These are phyloP conservation scores for Micrastur ruficollis DNA, from an alignment of 2,797 vertebrate genomes.

Conservation along the genomic window DNA sequence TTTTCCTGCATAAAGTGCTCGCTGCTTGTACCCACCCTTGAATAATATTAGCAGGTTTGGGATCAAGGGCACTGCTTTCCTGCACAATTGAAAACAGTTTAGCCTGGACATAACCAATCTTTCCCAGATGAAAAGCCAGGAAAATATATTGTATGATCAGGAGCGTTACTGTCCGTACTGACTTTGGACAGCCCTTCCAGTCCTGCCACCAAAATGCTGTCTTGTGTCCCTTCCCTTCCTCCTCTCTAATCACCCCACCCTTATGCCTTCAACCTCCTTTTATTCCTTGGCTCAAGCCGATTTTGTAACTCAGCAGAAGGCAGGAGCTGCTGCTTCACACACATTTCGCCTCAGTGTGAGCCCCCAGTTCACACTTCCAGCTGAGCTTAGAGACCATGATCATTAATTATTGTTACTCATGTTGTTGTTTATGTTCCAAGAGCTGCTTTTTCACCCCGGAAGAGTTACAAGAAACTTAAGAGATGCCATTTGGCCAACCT, in stretches of 20 bases:
- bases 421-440: constrained; percentile 46
- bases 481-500: not conserved
- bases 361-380: constrained; percentile 53
- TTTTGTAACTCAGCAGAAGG: constrained; percentile 59
- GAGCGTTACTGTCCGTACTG: not conserved
- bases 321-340: constrained; percentile 66
- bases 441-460: constrained; percentile 44
- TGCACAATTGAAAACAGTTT: not conserved
- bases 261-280: not conserved
- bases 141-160: not conserved
- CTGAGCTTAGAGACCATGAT: not conserved
- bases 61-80: not conserved
- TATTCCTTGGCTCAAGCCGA: constrained; percentile 9
- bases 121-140: not conserved
- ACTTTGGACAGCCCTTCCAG: not conserved
- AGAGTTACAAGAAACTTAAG: constrained; percentile 12
- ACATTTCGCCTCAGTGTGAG: constrained; percentile 9
- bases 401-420: constrained; percentile 56
- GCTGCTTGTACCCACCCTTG: not conserved
- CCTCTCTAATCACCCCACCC: not conserved
- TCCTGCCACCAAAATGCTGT: not conserved
- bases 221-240: not conserved
- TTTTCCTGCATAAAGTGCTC: not conserved
- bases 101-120: not conserved
- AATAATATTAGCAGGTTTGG: not conserved